These are phyloP conservation scores for Ochotona curzoniae DNA, from an alignment of 2,113 vertebrate species.

Conservation along the genomic window DNA sequence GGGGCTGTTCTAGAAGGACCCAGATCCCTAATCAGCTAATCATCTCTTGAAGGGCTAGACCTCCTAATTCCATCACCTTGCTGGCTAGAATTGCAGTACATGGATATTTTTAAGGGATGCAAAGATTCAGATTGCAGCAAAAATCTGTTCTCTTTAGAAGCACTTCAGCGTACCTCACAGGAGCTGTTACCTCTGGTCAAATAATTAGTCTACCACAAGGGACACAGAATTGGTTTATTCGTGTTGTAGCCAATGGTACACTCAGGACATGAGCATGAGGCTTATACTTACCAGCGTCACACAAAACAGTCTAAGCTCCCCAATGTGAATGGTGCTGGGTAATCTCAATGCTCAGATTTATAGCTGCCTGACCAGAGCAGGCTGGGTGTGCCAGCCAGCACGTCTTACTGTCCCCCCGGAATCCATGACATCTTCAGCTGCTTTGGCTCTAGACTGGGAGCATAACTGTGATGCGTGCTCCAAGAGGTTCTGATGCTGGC, in stretches of 20 bases:
- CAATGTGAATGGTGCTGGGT: not conserved
- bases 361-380: not conserved
- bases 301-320: not conserved
- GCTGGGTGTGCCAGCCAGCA: not conserved
- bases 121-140: not conserved
- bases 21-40: too few species aligned
- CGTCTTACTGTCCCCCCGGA: not conserved
- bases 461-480: not conserved
- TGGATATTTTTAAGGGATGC: not conserved
- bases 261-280: too few species aligned
- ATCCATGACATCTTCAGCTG: not conserved
- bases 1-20: not conserved
- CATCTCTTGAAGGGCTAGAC: not conserved
- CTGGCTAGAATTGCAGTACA: not conserved
- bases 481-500: not conserved
- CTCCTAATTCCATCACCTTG: not conserved
- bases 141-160: not conserved
- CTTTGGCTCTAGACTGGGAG: not conserved
- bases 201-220: not conserved
- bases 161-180: not conserved
- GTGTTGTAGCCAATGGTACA: not conserved
- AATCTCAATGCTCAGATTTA: not conserved
- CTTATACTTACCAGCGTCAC: not conserved
- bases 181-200: constrained; percentile 1
- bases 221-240: not conserved